phyloP scores from a whole-genome alignment of 2,797 vertebrate species.

The Tachyglossus aculeatus region DNA sequence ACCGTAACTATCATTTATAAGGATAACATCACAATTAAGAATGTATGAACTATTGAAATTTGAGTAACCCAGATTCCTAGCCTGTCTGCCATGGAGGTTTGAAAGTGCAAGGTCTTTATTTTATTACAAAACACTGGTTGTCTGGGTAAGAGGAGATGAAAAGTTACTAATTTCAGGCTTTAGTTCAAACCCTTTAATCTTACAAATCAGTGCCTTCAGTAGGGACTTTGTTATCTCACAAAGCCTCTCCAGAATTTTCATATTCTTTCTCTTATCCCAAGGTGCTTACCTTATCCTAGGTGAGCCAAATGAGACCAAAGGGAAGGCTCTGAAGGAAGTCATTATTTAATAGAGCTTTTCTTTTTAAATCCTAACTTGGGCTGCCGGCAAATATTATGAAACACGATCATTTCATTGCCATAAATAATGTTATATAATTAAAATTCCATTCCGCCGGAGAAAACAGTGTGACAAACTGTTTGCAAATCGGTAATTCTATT shows the following conservation, averaged over 20 bases:
- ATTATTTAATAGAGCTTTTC: slow-evolving; percentile 44
- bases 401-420: slow-evolving; percentile 18
- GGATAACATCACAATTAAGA: slow-evolving; percentile 64
- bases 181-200: slow-evolving; percentile 67
- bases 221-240: slow-evolving; percentile 48
- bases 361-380: slow-evolving; percentile 39
- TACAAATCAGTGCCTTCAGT: slow-evolving; percentile 29
- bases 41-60: slow-evolving; percentile 62
- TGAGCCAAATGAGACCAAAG: slow-evolving; percentile 53
- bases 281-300: slow-evolving; percentile 44
- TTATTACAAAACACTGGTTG: slow-evolving; percentile 55
- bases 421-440: slow-evolving; percentile 73
- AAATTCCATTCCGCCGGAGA: slow-evolving; percentile 64
- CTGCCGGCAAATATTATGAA: slow-evolving; percentile 35
- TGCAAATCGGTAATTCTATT: slow-evolving; percentile 73
- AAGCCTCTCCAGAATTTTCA: slow-evolving; percentile 19
- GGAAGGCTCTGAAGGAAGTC: neutral
- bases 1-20: slow-evolving; percentile 58
- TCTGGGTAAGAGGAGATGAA: slow-evolving; percentile 53
- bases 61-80: slow-evolving; percentile 36
- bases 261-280: slow-evolving; percentile 44
- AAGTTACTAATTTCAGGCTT: slow-evolving; percentile 70
- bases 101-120: slow-evolving; percentile 54
- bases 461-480: slow-evolving; percentile 74
- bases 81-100: slow-evolving; percentile 30